These are phyloP conservation scores for Ericerus pela DNA, from an alignment of 1,140 invertebrate species.

Conservation along the genomic window DNA sequence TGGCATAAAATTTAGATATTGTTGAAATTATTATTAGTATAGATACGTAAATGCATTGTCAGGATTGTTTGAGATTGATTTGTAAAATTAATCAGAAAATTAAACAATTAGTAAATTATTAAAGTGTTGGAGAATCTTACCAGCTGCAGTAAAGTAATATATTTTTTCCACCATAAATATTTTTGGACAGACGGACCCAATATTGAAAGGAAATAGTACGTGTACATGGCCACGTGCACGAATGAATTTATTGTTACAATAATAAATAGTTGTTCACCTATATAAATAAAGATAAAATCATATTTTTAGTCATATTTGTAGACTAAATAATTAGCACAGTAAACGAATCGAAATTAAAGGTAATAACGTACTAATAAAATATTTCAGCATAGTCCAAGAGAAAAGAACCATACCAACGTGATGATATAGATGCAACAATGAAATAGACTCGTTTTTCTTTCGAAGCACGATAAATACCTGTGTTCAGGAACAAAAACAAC, in stretches of 20 bases:
- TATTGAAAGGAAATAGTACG: conserved; percentile 26
- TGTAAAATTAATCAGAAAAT: no score
- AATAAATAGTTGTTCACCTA: conserved; percentile 30
- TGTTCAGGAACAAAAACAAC: no score
- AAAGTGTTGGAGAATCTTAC: conserved; percentile 22
- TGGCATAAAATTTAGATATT: no score
- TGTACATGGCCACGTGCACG: conserved; percentile 37
- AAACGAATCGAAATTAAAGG: not conserved
- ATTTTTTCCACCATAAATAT: conserved; percentile 29
- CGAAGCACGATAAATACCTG: conserved; percentile 46
- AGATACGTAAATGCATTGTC: no score
- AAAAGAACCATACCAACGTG: conserved; percentile 38
- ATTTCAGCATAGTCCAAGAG: conserved; percentile 36
- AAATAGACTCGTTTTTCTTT: conserved; percentile 44
- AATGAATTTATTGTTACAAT: conserved; percentile 41
- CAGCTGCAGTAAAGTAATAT: conserved; percentile 27
- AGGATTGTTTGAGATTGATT: no score
- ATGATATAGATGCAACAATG: conserved; percentile 46
- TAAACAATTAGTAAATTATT: no score
- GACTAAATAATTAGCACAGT: no score
- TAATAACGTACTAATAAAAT: conserved; percentile 35
- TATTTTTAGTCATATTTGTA: no score
- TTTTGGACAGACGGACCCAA: conserved; percentile 24
- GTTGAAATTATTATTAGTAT: no score
- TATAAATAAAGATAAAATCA: no score